Evolutionary conservation across 2,888 invertebrate genomes (phyloP).

Genomic region (Autographa gamma): DNA sequence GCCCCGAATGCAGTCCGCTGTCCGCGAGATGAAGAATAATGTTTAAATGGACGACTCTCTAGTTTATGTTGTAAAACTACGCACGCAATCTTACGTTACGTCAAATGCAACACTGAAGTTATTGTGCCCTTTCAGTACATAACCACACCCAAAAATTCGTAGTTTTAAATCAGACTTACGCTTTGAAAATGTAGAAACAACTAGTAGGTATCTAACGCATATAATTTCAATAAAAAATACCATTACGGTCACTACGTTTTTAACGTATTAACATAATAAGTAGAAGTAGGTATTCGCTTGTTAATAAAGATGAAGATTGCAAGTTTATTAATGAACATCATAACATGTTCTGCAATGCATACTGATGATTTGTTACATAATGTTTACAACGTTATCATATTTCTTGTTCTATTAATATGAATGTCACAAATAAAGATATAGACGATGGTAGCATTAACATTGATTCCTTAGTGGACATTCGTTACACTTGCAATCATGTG

Average conservation of each 20-base stretch:
- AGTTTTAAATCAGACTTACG: background rate
- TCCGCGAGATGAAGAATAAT: conserved; percentile 80
- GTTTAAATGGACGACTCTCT: conserved; percentile 64
- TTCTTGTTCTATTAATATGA: conserved; percentile 28
- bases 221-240: no score
- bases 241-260: no score
- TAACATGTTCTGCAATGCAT: conserved; percentile 10
- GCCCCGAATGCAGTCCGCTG: conserved; percentile 79
- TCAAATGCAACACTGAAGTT: conserved; percentile 53
- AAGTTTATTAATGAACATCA: conserved; percentile 16
- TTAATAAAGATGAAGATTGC: conserved; percentile 7
- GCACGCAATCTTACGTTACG: conserved; percentile 61
- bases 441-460: conserved; percentile 42
- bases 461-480: conserved; percentile 53
- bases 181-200: no score
- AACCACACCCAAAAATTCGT: conserved; percentile 40
- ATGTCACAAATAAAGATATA: conserved; percentile 37
- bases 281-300: background rate
- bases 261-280: no score
- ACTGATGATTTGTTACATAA: conserved; percentile 18
- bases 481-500: conserved; percentile 59
- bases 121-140: conserved; percentile 59
- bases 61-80: conserved; percentile 71
- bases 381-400: conserved; percentile 31
- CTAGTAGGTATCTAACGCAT: no score